phyloP scores from a whole-genome alignment of 35 echinoderm and acorn worm species.

The Ptychodera flava region DNA sequence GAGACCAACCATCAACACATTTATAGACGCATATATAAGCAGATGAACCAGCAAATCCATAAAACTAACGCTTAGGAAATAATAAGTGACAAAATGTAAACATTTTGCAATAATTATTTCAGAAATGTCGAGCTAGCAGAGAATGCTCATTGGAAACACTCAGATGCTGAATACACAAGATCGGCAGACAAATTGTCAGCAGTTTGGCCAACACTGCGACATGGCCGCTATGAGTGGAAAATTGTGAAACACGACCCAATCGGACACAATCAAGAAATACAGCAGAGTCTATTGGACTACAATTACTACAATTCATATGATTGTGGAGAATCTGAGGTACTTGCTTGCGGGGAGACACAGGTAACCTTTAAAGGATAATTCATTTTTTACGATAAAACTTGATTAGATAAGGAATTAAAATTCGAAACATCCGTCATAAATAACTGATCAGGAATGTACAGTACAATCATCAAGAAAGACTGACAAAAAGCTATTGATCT shows the following conservation, averaged over 20 bases:
- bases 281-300: background rate
- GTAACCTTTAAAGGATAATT: slow-evolving; percentile 19
- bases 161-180: slow-evolving; percentile 15
- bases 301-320: too few species aligned
- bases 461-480: too few species aligned
- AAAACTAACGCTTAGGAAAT: too few species aligned
- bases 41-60: too few species aligned
- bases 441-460: too few species aligned
- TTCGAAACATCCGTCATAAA: too few species aligned
- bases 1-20: too few species aligned
- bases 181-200: background rate
- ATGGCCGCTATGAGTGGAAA: slow-evolving; percentile 8
- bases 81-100: too few species aligned
- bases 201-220: slow-evolving; percentile 34
- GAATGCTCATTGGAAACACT: slow-evolving; percentile 15
- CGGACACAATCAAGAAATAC: background rate
- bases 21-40: too few species aligned
- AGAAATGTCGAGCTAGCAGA: slow-evolving; percentile 7
- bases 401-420: too few species aligned
- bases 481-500: too few species aligned
- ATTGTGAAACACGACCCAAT: background rate
- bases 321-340: slow-evolving; percentile 9
- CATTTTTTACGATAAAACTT: background rate
- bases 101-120: background rate
- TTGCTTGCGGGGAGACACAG: slow-evolving; percentile 27